Percentiles rank a stretch among this genome's conserved stretches.
These are phyloP conservation scores for Gyrodactylus salaris DNA, from an alignment of 1,140 invertebrate species.

Conservation along the genomic window DNA sequence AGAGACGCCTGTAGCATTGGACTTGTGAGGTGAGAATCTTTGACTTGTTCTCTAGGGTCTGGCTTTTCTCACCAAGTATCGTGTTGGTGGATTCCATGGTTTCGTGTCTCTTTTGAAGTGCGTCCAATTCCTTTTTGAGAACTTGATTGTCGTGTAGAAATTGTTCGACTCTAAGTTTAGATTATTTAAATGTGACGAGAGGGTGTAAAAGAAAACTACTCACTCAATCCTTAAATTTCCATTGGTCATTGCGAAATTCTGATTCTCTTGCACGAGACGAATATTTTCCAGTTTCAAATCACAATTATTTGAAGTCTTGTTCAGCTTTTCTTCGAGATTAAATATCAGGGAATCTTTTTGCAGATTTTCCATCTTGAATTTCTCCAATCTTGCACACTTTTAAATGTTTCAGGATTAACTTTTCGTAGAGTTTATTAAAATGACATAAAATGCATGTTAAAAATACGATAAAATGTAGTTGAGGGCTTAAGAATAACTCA, in stretches of 20 bases:
- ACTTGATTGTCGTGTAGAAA: background rate
- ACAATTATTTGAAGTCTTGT: background rate
- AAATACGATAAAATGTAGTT: background rate
- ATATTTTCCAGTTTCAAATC: background rate
- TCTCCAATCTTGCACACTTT: background rate
- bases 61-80: background rate
- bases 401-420: too few species aligned
- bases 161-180: background rate
- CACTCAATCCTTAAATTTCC: background rate
- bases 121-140: background rate
- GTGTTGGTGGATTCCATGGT: background rate
- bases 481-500: too few species aligned
- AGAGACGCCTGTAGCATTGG: background rate
- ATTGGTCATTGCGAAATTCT: background rate
- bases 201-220: background rate
- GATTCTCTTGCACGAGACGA: background rate
- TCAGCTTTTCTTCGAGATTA: background rate
- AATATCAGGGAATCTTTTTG: background rate
- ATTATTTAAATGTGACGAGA: too few species aligned
- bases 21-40: background rate
- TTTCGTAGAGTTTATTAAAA: too few species aligned
- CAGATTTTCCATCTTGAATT: background rate
- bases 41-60: background rate
- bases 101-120: background rate
- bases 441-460: background rate